A percentile compares a stretch with the other conserved stretches of the same genome.
phyloP scores from a whole-genome alignment of 2,113 vertebrate genomes.

The Muntiacus muntjak region DNA sequence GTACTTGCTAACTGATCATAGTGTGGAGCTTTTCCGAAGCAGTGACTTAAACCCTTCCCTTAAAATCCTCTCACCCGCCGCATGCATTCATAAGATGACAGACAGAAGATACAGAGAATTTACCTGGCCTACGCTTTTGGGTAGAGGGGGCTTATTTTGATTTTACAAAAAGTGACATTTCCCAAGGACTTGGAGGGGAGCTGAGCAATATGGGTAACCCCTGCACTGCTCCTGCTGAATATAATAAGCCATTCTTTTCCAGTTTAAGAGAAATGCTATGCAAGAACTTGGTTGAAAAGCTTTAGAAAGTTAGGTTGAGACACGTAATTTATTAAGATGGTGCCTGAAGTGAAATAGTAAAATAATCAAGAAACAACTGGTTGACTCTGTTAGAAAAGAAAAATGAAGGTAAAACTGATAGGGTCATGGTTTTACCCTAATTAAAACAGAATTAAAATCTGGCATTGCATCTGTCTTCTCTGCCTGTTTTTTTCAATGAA shows the following conservation, averaged over 20 bases:
- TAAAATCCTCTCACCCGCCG: neutral
- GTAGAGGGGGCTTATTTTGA: neutral
- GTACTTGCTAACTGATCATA: neutral
- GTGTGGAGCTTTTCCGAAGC: neutral
- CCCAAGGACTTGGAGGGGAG: neutral
- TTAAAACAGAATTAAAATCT: neutral
- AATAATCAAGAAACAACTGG: neutral
- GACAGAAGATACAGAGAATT: neutral
- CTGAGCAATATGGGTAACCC: neutral
- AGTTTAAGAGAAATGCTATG: neutral
- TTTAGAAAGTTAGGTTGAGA: constrained; percentile 9
- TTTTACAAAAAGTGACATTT: neutral
- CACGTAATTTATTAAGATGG: neutral
- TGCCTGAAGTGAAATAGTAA: neutral
- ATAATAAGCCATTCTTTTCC: neutral
- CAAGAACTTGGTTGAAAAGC: neutral
- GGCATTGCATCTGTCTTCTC: neutral
- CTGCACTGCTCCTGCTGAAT: neutral
- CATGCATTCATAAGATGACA: neutral
- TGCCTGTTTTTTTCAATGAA: neutral
- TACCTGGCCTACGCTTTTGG: neutral
- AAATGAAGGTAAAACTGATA: neutral
- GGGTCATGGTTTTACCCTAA: neutral
- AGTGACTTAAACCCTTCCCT: neutral
- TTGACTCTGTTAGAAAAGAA: neutral